Conservation (phyloP, 2,113 vertebrate species). For the Saccopteryx leptura region DNA sequence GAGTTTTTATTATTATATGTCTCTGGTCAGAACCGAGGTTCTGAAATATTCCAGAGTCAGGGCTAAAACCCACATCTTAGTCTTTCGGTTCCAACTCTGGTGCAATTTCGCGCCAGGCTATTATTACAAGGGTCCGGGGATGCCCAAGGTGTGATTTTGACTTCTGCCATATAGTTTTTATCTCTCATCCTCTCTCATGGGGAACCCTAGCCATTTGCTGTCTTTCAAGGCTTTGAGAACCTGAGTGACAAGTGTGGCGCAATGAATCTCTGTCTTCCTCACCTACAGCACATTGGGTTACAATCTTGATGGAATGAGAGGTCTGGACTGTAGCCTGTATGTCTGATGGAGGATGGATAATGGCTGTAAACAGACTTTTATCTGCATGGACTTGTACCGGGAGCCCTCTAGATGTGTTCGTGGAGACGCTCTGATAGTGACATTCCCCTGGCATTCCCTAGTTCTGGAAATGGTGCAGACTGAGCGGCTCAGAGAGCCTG, state of each 20-base stretch:
- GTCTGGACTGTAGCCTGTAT: fast-evolving
- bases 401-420: not conserved
- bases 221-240: not conserved
- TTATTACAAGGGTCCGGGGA: too few relatives aligned
- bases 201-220: not conserved
- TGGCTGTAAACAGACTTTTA: not conserved
- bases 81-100: not conserved
- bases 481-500: too few relatives aligned
- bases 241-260: not conserved
- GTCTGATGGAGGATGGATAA: not conserved
- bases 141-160: not conserved
- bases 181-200: not conserved
- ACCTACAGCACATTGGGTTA: not conserved
- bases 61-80: not conserved
- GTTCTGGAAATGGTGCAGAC: too few relatives aligned
- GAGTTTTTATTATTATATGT: not conserved
- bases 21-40: not conserved
- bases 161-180: not conserved
- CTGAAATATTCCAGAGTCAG: not conserved
- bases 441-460: not conserved
- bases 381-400: not conserved
- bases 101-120: too few relatives aligned
- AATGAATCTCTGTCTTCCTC: not conserved
- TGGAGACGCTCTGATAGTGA: not conserved
- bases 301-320: not conserved